phyloP scores from a whole-genome alignment of 2,113 vertebrate species.

The Thalassarche chlororhynchos region DNA sequence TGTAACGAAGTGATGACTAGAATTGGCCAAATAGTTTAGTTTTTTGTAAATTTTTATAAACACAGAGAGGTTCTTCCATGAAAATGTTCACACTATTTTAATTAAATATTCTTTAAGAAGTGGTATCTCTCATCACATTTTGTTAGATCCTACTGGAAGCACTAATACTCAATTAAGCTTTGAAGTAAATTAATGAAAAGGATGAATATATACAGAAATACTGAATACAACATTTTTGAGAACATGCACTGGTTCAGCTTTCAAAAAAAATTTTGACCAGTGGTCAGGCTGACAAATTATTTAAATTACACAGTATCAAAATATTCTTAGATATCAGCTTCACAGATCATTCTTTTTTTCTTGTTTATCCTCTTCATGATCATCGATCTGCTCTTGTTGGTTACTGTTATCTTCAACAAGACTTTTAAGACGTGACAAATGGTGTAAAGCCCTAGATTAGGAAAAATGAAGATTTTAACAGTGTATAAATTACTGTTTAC shows the following conservation, averaged over 20 bases:
- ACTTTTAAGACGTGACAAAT: constrained; percentile 77
- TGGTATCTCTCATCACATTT: background rate
- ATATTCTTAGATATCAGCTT: background rate
- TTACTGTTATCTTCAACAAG: constrained; percentile 73
- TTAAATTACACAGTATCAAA: background rate
- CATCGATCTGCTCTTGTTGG: background rate
- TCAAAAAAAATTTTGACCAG: background rate
- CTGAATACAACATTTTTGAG: background rate
- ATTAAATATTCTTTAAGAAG: background rate
- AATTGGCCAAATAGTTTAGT: background rate
- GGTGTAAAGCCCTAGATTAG: constrained; percentile 76
- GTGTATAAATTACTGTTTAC: background rate
- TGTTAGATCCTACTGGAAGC: background rate
- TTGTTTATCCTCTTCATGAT: constrained; percentile 16
- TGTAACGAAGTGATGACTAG: background rate
- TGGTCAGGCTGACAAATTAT: background rate
- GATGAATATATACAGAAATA: background rate
- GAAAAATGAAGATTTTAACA: background rate
- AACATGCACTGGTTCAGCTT: background rate
- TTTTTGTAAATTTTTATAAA: background rate
- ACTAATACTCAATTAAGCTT: background rate
- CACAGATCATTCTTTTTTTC: background rate
- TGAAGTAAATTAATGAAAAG: background rate
- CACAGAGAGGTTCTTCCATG: background rate
- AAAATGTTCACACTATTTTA: background rate